phyloP scores from a whole-genome alignment of 2,113 vertebrate genomes.

The Hippocampus zosterae region DNA sequence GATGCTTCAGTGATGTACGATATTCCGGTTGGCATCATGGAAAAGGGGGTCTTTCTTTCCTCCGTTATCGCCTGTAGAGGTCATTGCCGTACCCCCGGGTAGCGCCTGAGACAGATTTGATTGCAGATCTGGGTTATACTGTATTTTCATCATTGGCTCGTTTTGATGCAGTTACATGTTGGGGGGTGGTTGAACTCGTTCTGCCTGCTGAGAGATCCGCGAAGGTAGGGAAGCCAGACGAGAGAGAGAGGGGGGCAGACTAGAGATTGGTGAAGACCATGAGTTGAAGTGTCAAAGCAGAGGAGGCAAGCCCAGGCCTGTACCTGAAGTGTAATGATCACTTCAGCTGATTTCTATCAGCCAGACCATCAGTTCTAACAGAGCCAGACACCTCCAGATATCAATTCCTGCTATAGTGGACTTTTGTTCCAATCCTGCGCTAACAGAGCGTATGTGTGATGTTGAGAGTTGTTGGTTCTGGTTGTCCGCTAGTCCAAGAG shows the following conservation, averaged over 20 bases:
- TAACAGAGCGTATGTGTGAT: neutral
- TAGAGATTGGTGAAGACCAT: slow-evolving; percentile 35
- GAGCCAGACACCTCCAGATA: slow-evolving; percentile 16
- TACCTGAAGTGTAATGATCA: slow-evolving; percentile 58
- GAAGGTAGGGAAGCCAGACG: slow-evolving; percentile 28
- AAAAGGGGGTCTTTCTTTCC: slow-evolving; percentile 49
- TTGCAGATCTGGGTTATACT: slow-evolving; percentile 36
- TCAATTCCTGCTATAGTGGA: neutral
- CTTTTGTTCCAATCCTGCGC: neutral
- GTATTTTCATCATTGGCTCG: slow-evolving; percentile 31
- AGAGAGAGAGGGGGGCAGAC: slow-evolving; percentile 10
- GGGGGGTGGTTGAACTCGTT: slow-evolving; percentile 13
- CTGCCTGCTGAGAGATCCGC: slow-evolving; percentile 40
- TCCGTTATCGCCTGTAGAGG: slow-evolving; percentile 39
- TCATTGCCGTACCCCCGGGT: slow-evolving; percentile 19
- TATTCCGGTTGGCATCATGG: slow-evolving; percentile 67
- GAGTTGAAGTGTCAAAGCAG: slow-evolving; percentile 61
- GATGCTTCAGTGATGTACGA: slow-evolving; percentile 65
- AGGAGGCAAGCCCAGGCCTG: slow-evolving; percentile 62
- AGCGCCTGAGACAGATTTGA: slow-evolving; percentile 32
- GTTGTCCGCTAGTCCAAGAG: no score
- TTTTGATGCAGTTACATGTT: slow-evolving; percentile 40
- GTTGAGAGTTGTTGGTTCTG: neutral
- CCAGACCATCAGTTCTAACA: slow-evolving; percentile 30
- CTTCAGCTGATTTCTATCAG: slow-evolving; percentile 66